Conservation (phyloP, 2,888 invertebrate species). For the Ophioninae sp. region DNA sequence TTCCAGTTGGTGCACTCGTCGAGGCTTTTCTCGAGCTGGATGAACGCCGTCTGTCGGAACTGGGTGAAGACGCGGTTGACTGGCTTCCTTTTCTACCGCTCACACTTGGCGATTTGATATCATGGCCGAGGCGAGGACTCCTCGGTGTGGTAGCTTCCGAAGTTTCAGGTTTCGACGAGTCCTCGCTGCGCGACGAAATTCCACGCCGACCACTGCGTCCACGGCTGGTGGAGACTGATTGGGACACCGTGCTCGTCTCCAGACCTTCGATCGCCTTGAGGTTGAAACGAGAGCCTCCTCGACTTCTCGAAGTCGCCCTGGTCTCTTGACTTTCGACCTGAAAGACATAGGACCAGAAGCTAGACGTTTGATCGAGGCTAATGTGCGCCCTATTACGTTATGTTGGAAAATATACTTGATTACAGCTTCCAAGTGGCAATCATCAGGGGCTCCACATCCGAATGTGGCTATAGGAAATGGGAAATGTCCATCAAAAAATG, state of each 20-base stretch:
- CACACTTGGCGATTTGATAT: slow-evolving; percentile 37
- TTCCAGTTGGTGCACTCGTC: slow-evolving; percentile 3
- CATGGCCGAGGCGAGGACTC: slow-evolving; percentile 52
- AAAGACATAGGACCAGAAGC: slow-evolving; percentile 37
- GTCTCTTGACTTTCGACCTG: slow-evolving; percentile 71
- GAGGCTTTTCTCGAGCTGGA: slow-evolving; percentile 31
- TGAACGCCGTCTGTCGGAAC: slow-evolving; percentile 37
- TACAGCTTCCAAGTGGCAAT: too few species aligned
- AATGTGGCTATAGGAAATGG: too few species aligned
- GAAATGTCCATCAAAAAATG: too few species aligned
- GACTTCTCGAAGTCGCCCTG: slow-evolving; percentile 64
- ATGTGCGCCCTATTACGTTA: not conserved
- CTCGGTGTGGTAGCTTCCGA: slow-evolving; percentile 50
- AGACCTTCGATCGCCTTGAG: slow-evolving; percentile 66
- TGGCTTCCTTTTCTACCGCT: slow-evolving; percentile 32
- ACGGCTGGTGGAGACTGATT: slow-evolving; percentile 61
- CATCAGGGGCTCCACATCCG: too few species aligned
- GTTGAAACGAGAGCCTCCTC: slow-evolving; percentile 72
- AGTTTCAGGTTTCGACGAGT: slow-evolving; percentile 46
- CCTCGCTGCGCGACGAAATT: slow-evolving; percentile 45
- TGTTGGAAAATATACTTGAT: too few species aligned
- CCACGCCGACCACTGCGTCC: slow-evolving; percentile 50
- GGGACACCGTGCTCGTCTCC: slow-evolving; percentile 59
- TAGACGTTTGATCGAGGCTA: not conserved
- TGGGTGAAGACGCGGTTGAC: slow-evolving; percentile 13